Evolutionary conservation across 1,140 invertebrate species (phyloP), one percentile per base, ranked within the genome.

Genomic region (Carcinoscorpius rotundicauda): DNA sequence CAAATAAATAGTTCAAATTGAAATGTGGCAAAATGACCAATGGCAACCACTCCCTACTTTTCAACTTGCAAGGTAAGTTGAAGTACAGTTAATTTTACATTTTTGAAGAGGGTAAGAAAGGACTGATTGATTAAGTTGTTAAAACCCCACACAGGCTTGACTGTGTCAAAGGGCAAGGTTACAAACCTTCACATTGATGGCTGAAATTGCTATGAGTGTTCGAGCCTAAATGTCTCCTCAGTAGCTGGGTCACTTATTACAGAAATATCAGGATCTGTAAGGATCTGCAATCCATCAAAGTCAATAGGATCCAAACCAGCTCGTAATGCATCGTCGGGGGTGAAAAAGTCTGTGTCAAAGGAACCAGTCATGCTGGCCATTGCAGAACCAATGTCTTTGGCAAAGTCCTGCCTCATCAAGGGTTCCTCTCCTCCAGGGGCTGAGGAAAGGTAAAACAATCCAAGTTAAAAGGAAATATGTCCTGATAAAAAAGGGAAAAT

Each of bases 211-310:
- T 72, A 77, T 68, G 79, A 76, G 58, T 78, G 72, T 77, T 95
- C 90, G 74, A 91, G 81, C 68, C 90, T 85, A 82, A 94, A 92
- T 70, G 86, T 85, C 76, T 93, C 89, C 79, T 95, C 91, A 53
- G 87, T 88, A 61, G 85, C 83, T 52, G 88, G 85, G 78, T 94
- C 91, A 49, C 90, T 85, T 75, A 93, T 86, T 66, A 88, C 81
- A 60, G 81, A 82, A 71, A 89, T 84, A 72, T 84, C 85, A 53
- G 88, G 83, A 76, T 94, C 89, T 58, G 87, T 86, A 68, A 95
- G 81, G 82, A 95, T 89, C 76, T 91, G 88, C 61, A 94, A 79
- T 66, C 87, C 91, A 73, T 91, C 89, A 59, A 91, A 82, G 80
- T 91, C 88, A 64, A 87, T 79, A 10, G 85, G 79, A 72, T 85